These are phyloP conservation scores for Phragmatobia fuliginosa DNA, from an alignment of 2,888 invertebrate species.

Conservation along the genomic window DNA sequence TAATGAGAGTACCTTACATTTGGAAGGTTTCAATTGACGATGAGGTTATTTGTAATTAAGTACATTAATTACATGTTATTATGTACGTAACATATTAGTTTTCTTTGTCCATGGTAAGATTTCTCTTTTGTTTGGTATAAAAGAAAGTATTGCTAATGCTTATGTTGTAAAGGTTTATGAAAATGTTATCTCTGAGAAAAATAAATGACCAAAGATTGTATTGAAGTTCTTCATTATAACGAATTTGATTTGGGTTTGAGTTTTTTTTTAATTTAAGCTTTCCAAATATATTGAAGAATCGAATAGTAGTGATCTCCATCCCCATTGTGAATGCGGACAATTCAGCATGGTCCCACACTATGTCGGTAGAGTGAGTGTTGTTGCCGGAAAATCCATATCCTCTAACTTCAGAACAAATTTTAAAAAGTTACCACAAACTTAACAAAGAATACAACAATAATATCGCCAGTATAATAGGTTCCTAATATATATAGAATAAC, in stretches of 20 bases:
- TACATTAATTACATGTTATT: constrained; percentile 9
- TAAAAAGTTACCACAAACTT: not conserved
- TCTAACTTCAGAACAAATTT: not conserved
- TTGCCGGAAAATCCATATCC: not conserved
- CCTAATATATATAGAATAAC: no score
- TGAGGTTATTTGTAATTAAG: constrained; percentile 17
- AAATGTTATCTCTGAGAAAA: no score
- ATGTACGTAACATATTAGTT: not conserved
- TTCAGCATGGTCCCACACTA: no score
- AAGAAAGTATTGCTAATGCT: not conserved
- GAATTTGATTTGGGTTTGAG: no score
- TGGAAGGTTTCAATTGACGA: constrained; percentile 16
- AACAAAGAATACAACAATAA: not conserved
- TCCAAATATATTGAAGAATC: no score
- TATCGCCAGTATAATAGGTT: constrained; percentile 16
- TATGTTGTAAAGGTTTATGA: no score
- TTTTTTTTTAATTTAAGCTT: no score
- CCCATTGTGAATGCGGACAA: no score
- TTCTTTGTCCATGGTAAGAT: not conserved
- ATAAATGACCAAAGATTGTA: no score
- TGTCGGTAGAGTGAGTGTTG: no score
- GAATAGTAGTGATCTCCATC: no score
- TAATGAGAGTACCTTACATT: constrained; percentile 18
- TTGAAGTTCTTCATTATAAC: no score
- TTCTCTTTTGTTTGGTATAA: not conserved